phyloP scores from a whole-genome alignment of 1,140 invertebrate genomes.

The Drosophila suzukii region DNA sequence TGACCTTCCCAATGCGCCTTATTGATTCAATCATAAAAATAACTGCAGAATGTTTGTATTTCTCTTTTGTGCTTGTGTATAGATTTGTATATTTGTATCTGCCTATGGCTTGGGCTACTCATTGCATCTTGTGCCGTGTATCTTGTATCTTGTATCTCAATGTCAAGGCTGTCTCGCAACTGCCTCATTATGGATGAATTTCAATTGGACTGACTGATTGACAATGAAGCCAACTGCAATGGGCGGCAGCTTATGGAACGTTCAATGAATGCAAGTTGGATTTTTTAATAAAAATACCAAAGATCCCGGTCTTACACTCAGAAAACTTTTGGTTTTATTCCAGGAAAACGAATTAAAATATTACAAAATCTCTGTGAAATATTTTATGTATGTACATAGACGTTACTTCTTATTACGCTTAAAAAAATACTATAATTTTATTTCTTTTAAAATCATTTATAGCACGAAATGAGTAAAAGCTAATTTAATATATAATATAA shows the following conservation, averaged over 20 bases:
- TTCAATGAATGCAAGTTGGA: neutral
- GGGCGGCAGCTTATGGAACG: neutral
- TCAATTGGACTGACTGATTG: slow-evolving; percentile 49
- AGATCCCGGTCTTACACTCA: neutral
- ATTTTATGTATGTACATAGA: no score
- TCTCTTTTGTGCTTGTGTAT: slow-evolving; percentile 2
- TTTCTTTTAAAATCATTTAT: no score
- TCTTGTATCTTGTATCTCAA: slow-evolving; percentile 44
- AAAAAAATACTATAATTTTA: no score
- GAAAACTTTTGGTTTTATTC: neutral
- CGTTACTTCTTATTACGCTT: no score
- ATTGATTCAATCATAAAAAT: slow-evolving; percentile 77
- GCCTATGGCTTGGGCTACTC: slow-evolving; percentile 20
- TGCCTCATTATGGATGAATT: slow-evolving; percentile 58
- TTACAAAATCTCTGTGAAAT: no score
- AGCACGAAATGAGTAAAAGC: no score
- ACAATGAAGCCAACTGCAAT: slow-evolving; percentile 30
- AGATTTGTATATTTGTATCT: neutral
- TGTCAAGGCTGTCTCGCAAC: slow-evolving; percentile 52
- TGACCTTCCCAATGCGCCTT: slow-evolving; percentile 52
- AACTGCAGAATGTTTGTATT: slow-evolving; percentile 59
- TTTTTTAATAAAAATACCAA: slow-evolving; percentile 3
- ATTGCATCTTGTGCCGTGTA: slow-evolving; percentile 14
- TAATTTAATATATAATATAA: neutral
- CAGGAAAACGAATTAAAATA: neutral